phyloP scores from a whole-genome alignment of 2,113 vertebrate species.

The Callipepla squamata region DNA sequence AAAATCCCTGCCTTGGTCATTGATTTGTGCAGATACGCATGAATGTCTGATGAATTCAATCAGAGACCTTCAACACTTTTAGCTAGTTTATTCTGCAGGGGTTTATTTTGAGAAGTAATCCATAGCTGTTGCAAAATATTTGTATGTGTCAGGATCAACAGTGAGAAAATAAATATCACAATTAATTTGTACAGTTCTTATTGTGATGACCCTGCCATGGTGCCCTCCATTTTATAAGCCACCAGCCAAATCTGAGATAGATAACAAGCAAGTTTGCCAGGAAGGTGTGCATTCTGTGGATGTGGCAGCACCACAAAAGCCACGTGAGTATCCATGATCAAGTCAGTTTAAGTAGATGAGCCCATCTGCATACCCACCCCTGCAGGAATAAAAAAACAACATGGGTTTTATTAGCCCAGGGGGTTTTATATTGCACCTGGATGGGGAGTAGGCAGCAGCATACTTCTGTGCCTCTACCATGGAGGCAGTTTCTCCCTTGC shows the following conservation, averaged over 20 bases:
- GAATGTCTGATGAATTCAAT: conserved; percentile 63
- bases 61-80: conserved; percentile 62
- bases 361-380: background rate
- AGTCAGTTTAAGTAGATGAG: background rate
- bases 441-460: background rate
- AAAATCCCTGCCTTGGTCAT: conserved; percentile 50
- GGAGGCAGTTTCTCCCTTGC: background rate
- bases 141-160: conserved; percentile 14
- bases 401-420: background rate
- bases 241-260: background rate
- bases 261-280: background rate
- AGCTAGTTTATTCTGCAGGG: conserved; percentile 45
- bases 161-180: conserved; percentile 53
- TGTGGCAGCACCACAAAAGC: background rate
- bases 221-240: background rate
- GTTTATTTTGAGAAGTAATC: conserved; percentile 46
- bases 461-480: background rate
- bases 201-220: background rate
- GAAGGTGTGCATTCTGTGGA: background rate
- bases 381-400: background rate
- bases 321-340: background rate
- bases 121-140: conserved; percentile 52
- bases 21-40: conserved; percentile 52
- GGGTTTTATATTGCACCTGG: background rate
- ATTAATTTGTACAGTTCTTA: conserved; percentile 39